These are phyloP conservation scores for Probosciger aterrimus DNA, from an alignment of 2,113 vertebrate genomes.

Conservation along the genomic window DNA sequence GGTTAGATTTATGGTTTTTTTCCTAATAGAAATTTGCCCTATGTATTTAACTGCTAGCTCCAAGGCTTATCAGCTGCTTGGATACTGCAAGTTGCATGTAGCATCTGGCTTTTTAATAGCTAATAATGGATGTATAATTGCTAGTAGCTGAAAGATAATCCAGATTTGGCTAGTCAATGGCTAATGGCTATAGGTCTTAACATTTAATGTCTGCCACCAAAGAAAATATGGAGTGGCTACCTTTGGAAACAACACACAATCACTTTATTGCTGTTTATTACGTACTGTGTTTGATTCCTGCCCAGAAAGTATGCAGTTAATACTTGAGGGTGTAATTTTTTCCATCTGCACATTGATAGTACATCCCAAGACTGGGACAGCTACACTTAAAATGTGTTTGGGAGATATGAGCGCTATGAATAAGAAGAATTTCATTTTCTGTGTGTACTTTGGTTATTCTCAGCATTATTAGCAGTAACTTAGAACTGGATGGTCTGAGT, in stretches of 20 bases:
- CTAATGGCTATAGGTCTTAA: neutral
- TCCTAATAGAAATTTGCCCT: neutral
- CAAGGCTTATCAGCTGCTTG: conserved; percentile 9
- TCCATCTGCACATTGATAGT: neutral
- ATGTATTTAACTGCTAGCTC: neutral
- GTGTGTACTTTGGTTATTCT: neutral
- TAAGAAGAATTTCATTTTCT: neutral
- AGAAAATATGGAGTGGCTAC: neutral
- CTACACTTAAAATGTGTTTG: neutral
- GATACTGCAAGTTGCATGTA: neutral
- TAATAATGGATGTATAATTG: neutral
- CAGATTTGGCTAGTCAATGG: neutral
- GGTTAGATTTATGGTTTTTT: neutral
- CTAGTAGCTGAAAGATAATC: neutral
- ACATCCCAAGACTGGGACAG: neutral
- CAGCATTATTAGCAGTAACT: neutral
- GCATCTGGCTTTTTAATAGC: neutral
- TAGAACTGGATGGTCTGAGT: neutral
- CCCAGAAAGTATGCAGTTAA: neutral
- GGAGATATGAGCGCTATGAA: fast-evolving
- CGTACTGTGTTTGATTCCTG: neutral
- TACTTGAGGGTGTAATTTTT: neutral
- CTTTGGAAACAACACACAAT: neutral
- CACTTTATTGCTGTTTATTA: neutral
- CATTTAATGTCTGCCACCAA: neutral